Evolutionary conservation across 2,113 vertebrate species (phyloP), one percentile per base, ranked within the genome.

Genomic region (Myxocyprinus asiaticus): DNA sequence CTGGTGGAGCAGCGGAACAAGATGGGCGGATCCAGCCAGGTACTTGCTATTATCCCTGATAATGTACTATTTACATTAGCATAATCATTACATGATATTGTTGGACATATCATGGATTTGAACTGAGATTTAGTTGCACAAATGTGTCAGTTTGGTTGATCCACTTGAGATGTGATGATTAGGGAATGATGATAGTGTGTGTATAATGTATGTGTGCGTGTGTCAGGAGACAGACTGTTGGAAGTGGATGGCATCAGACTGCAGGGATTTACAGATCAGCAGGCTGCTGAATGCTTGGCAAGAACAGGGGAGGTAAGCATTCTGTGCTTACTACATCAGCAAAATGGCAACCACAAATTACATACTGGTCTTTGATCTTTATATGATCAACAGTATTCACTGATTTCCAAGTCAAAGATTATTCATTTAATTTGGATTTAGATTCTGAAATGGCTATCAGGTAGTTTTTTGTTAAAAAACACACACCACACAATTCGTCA

Each of bases 211-310:
- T 59, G 53, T 75, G 17, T 78, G 15, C 77, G 61, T 71, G 53
- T 67, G 8, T 4, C 22, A 96, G 96, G 94, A 78, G 95, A 96
- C 84, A 83, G 91, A 43, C 83, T 96, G 45, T 72, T 96, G 84
- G 93, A 96, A 80, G 95, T 97, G 56, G 91, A 97, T 15, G 92
- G 93, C 11, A 79, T 85, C 55, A 91, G 87, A 80, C 91, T 96
- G 53, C 90, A 90, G 1, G 90, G 92, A 43, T 91, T 95, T 82
- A 95, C 92, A 4, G 94, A 96, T 81, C 94, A 92, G 82, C 94
- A 95, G 84, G 96, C 95, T 10, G 94, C 96, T 86, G 94, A 94
- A 58, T 89, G 86, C 68, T 91, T 97, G 61, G 92, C 92, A 79
- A 94, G 90, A 76, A 94, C 94, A 12, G 90, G 88, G 11, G 90